Conservation (phyloP, 2,113 vertebrate genomes). For the Chamaea fasciata region DNA sequence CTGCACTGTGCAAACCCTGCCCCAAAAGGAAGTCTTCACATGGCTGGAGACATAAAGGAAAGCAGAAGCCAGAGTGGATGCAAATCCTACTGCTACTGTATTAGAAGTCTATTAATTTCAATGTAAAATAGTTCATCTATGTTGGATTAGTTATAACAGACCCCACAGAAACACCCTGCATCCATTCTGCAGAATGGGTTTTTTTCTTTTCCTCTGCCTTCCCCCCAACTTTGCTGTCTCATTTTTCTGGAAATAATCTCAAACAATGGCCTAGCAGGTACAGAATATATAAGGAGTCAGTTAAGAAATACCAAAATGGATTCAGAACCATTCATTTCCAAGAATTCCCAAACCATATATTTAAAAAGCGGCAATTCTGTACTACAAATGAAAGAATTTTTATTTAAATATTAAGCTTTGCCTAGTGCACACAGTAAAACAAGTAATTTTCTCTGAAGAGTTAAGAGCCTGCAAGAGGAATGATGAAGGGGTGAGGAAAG, state of each 20-base stretch:
- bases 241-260: neutral
- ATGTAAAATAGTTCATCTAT: neutral
- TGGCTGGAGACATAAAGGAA: neutral
- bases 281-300: neutral
- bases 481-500: neutral
- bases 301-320: neutral
- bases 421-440: neutral
- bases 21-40: neutral
- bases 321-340: neutral
- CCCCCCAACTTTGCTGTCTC: neutral
- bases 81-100: neutral
- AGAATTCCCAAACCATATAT: neutral
- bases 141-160: neutral
- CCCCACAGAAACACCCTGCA: neutral
- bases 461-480: neutral
- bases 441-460: neutral
- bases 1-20: neutral
- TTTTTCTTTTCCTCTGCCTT: neutral
- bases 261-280: neutral
- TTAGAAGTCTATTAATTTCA: neutral
- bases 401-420: neutral
- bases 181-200: neutral
- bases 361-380: neutral
- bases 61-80: neutral
- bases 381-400: neutral